Evolutionary conservation across 2,888 invertebrate species (phyloP).

Genomic region (Lamellibrachia satsuma): DNA sequence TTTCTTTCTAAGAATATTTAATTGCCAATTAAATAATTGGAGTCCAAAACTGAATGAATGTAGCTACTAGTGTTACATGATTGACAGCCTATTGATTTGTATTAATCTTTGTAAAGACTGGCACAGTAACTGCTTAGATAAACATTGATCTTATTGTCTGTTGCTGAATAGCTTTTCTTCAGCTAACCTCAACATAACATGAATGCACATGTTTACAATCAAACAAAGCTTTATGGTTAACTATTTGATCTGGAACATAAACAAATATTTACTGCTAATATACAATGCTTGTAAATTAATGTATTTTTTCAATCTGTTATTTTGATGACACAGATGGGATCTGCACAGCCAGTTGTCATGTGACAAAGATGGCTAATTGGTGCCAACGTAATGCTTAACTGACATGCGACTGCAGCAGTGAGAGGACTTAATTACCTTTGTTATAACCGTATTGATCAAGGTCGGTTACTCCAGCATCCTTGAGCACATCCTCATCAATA

Average conservation of each 20-base stretch:
- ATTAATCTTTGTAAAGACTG: background rate
- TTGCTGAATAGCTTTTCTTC: background rate
- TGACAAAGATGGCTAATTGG: background rate
- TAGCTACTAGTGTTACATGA: background rate
- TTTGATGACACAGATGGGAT: too few species aligned
- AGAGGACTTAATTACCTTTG: constrained; percentile 25
- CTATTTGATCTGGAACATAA: background rate
- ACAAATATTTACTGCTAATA: background rate
- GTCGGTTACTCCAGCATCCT: constrained; percentile 81
- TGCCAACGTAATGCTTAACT: background rate
- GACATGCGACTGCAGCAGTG: background rate
- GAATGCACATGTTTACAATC: background rate
- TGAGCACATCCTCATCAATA: constrained; percentile 89
- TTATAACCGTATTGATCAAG: constrained; percentile 76
- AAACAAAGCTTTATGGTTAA: background rate
- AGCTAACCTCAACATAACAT: background rate
- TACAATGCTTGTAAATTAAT: background rate
- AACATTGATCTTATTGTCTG: background rate
- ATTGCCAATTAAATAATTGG: constrained; percentile 7
- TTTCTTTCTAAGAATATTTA: background rate
- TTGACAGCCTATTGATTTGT: background rate
- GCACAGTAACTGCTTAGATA: background rate
- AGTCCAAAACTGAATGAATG: background rate
- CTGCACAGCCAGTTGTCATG: background rate
- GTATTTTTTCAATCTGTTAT: too few species aligned